Base-by-base conservation (phyloP, 2,113 vertebrate species). In the Arvicanthis niloticus region DNA sequence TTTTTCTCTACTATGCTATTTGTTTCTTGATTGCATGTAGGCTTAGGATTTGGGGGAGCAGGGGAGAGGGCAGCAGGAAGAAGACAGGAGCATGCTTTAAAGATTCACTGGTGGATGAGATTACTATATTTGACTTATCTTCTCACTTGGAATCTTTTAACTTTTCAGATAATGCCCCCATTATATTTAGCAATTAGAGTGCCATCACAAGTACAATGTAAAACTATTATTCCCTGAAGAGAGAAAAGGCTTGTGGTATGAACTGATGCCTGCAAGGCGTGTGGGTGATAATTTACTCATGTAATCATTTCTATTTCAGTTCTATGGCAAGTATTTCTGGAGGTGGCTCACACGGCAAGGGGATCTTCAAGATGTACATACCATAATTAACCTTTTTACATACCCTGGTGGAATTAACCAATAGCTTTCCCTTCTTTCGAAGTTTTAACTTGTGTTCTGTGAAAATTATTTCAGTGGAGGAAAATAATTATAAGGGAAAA, bases 131-230 rank as follows among this genome's bases (percentile, higher is more conserved):
- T 95, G 97, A 97, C 96, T 97, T 96, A 87, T 95, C 97, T 97
- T 97, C 96, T 97, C 91, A 91, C 89, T 97, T 97, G 94, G 82
- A 97, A 92, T 97, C 96, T 96, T 97, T 98, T 94, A 95, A 95
- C 97, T 96, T 96, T 94, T 84, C 89, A 96, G 93, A 98, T 97
- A 98, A 97, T 97, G 95, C 82, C 81, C 96, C 96, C 97, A 98
- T 97, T 98, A 97, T 97, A 97, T 97, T 97, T 97, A 96, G 96
- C 94, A 97, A 98, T 97, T 98, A 97, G 96, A 97, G 86, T 97
- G 96, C 95, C 94, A 53, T 97, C 97, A 95, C 94, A 96, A 97
- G 97, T 95, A 96, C 96, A 94, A 97, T 97, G 97, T 96, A 92
- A 97, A 97, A 96, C 96, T 96, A 97, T 98, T 98, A 97, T 97